A percentile compares a stretch with the other conserved stretches of the same genome.
These are phyloP conservation scores for Melipona beecheii DNA, from an alignment of 2,888 invertebrate species.

Conservation along the genomic window DNA sequence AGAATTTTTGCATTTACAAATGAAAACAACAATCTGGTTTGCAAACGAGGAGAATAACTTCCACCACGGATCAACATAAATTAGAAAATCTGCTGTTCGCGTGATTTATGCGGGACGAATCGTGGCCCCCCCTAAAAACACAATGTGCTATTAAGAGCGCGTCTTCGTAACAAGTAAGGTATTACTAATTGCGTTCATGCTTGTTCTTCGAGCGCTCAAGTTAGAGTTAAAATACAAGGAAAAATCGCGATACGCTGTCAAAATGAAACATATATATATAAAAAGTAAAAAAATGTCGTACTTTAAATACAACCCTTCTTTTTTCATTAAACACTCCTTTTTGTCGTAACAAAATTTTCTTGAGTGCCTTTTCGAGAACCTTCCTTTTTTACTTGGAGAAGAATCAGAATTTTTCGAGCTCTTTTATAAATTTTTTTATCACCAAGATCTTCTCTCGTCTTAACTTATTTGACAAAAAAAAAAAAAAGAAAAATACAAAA, in stretches of 20 bases:
- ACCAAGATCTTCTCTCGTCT: background rate
- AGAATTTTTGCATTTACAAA: background rate
- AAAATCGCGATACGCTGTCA: background rate
- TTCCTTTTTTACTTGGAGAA: no score
- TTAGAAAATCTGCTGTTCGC: constrained; percentile 54
- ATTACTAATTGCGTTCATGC: constrained; percentile 43
- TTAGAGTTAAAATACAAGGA: constrained; percentile 10
- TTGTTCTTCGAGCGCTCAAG: background rate
- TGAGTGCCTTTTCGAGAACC: no score
- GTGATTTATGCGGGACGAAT: constrained; percentile 39
- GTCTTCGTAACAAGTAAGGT: constrained; percentile 40
- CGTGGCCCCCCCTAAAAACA: constrained; percentile 17
- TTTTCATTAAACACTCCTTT: background rate
- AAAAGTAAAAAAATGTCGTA: background rate
- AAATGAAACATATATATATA: background rate
- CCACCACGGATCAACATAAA: constrained; percentile 45
- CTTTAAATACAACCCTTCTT: background rate
- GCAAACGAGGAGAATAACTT: no score
- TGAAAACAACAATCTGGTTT: no score
- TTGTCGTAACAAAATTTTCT: no score
- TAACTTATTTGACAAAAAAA: background rate
- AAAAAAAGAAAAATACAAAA: no score
- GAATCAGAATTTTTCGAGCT: background rate
- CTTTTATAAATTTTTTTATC: background rate
- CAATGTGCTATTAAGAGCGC: constrained; percentile 53